These are phyloP conservation scores for Ganaspis brasiliensis DNA, from an alignment of 2,888 invertebrate species.

Conservation along the genomic window DNA sequence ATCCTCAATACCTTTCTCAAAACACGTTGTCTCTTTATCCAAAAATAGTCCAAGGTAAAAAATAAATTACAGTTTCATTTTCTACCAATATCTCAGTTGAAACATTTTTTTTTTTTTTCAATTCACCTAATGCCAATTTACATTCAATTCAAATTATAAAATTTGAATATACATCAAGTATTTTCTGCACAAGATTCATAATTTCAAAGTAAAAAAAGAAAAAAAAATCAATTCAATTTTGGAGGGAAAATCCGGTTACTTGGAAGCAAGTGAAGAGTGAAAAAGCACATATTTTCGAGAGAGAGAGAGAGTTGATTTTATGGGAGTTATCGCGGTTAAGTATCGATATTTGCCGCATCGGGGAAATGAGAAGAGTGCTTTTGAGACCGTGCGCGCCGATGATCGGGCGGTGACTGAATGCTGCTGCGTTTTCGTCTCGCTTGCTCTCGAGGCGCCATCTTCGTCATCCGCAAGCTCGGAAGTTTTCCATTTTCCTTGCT, in stretches of 20 bases:
- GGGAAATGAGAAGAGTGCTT: slow-evolving; percentile 58
- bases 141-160: no score
- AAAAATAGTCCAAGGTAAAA: no score
- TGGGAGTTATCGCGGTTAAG: neutral
- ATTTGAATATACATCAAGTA: no score
- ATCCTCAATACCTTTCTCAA: no score
- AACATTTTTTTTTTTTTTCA: no score
- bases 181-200: no score
- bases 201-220: no score
- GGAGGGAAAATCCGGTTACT: neutral
- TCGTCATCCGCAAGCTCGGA: slow-evolving; percentile 61
- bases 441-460: slow-evolving; percentile 60
- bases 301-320: neutral
- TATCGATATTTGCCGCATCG: slow-evolving; percentile 9
- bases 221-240: no score
- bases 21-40: no score
- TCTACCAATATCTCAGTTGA: no score
- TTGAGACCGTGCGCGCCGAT: slow-evolving; percentile 77
- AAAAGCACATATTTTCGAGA: neutral
- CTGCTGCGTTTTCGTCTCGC: slow-evolving; percentile 57
- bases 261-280: neutral
- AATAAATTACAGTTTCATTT: no score
- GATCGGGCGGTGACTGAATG: slow-evolving; percentile 79
- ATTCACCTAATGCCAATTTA: no score
- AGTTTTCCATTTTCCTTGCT: slow-evolving; percentile 56